Evolutionary conservation across 1,140 invertebrate species (phyloP).

Genomic region (Drosophila serrata): DNA sequence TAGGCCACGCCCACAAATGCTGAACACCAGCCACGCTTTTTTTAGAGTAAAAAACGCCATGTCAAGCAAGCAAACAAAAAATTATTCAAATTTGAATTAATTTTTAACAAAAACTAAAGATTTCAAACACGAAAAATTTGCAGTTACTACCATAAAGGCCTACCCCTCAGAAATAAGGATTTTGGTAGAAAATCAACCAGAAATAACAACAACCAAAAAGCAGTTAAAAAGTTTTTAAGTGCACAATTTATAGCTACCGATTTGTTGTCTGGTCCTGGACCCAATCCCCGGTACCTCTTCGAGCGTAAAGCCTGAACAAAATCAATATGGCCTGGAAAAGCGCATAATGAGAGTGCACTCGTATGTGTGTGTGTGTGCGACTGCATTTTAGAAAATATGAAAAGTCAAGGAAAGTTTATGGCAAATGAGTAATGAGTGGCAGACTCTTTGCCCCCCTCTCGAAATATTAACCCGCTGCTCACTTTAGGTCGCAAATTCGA

Average conservation of each 20-base stretch:
- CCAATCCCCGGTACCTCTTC: slow-evolving; percentile 31
- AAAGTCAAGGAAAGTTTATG: slow-evolving; percentile 79
- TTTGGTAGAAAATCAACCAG: slow-evolving; percentile 43
- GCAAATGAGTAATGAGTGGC: slow-evolving; percentile 81
- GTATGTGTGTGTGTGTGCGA: slow-evolving; percentile 28
- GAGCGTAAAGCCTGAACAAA: slow-evolving; percentile 69
- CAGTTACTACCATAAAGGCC: slow-evolving; percentile 24
- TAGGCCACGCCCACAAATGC: slow-evolving; percentile 46
- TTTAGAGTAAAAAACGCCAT: slow-evolving; percentile 23
- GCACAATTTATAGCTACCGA: slow-evolving; percentile 78
- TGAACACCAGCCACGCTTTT: not conserved
- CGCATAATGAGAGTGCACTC: slow-evolving; percentile 51
- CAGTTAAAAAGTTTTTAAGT: slow-evolving; percentile 78
- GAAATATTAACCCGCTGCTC: slow-evolving; percentile 6
- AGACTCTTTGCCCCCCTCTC: slow-evolving; percentile 33
- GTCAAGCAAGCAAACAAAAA: slow-evolving; percentile 46
- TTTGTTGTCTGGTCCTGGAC: slow-evolving; percentile 67
- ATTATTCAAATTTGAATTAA: slow-evolving; percentile 56
- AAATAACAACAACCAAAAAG: slow-evolving; percentile 48
- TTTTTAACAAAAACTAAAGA: slow-evolving; percentile 29
- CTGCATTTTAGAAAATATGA: slow-evolving; percentile 78
- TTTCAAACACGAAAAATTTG: slow-evolving; percentile 11
- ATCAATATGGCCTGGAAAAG: slow-evolving; percentile 67
- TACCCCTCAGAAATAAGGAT: slow-evolving; percentile 27
- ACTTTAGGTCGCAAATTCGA: slow-evolving; percentile 5